Conservation (phyloP, 2,797 vertebrate species). For the Tenualosa ilisha region DNA sequence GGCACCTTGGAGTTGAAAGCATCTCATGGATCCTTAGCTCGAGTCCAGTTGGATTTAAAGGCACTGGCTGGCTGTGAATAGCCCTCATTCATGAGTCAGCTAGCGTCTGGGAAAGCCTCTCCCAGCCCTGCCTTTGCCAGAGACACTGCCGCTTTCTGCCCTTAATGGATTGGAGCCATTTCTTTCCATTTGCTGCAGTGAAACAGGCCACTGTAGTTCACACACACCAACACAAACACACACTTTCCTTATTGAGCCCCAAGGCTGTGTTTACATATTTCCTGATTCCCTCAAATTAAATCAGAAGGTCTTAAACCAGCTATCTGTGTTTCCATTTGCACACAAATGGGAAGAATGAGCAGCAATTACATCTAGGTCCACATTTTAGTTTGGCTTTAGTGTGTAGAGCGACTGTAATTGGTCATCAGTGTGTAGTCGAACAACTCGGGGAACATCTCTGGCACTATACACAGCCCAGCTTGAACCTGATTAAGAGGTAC, state of each 20-base stretch:
- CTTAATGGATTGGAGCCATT: constrained; percentile 11
- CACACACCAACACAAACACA: background rate
- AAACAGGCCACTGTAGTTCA: constrained; percentile 5
- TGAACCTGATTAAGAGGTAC: no score
- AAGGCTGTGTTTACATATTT: background rate
- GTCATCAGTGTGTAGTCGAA: background rate
- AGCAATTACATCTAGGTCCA: background rate
- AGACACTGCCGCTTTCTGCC: background rate
- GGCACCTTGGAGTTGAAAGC: background rate
- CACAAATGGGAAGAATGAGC: background rate
- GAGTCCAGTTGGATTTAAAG: background rate
- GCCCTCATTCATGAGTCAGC: constrained; percentile 4
- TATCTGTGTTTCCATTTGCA: background rate
- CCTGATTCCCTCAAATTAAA: background rate
- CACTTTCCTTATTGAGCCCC: background rate
- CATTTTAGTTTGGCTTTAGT: background rate
- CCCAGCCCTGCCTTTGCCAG: background rate
- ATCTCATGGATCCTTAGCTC: background rate
- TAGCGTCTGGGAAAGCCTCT: background rate
- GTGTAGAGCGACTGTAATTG: background rate
- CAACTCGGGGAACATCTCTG: no score
- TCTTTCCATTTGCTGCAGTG: background rate
- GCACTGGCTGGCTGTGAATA: background rate
- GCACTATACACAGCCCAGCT: background rate
- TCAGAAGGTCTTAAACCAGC: background rate